phyloP scores from a whole-genome alignment of 1,140 invertebrate genomes.

The Saccostrea cuccullata region DNA sequence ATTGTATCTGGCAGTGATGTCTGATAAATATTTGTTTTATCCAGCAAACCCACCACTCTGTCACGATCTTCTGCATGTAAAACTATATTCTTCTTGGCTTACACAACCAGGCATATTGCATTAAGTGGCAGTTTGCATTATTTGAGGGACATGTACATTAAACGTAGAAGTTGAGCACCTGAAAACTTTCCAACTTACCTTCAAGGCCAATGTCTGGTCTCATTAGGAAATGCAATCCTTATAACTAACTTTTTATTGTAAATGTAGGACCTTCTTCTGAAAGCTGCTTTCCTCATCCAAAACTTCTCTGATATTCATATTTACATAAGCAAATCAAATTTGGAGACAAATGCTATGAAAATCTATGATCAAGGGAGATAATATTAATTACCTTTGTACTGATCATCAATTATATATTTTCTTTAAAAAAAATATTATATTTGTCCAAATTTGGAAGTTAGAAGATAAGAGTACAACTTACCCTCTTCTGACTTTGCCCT shows the following conservation, averaged over 20 bases:
- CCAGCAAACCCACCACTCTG: neutral
- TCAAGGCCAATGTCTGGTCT: neutral
- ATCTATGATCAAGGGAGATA: neutral
- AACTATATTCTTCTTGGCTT: neutral
- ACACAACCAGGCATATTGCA: neutral
- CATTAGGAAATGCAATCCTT: too few species aligned
- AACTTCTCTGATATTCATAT: neutral
- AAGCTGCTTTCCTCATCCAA: neutral
- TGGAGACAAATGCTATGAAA: neutral
- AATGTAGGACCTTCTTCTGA: neutral
- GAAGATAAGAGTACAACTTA: slow-evolving; percentile 22
- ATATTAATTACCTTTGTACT: neutral
- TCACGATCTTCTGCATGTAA: neutral
- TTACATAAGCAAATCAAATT: neutral
- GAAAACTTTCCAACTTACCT: slow-evolving; percentile 23
- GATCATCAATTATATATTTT: neutral
- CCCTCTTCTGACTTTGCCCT: slow-evolving; percentile 20
- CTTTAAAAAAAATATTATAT: neutral
- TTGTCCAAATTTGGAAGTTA: neutral
- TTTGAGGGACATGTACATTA: neutral
- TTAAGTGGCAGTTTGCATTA: slow-evolving; percentile 13
- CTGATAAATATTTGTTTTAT: slow-evolving; percentile 32
- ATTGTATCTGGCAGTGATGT: slow-evolving; percentile 18
- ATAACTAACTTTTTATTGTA: neutral
- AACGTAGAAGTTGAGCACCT: neutral